Conservation (phyloP, 2,113 vertebrate genomes). For the Hyperopisus bebe region DNA sequence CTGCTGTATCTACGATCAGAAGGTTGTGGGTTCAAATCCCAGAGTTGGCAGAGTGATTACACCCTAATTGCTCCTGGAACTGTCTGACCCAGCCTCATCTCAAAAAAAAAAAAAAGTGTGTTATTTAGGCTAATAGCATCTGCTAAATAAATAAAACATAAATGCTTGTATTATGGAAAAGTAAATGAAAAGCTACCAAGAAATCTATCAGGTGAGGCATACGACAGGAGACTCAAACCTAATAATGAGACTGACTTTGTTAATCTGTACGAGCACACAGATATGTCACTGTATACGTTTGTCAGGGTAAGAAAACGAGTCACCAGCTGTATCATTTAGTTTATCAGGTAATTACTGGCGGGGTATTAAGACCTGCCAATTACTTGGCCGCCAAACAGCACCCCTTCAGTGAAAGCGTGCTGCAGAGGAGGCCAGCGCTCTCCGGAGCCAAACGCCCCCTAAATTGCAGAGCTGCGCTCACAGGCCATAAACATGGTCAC, state of each 20-base stretch:
- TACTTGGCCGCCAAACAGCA: conserved; percentile 83
- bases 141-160: not conserved
- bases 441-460: conserved; percentile 88
- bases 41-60: not conserved
- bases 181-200: not conserved
- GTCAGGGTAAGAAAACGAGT: conserved; percentile 52
- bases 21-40: not conserved
- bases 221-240: not conserved
- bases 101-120: not conserved
- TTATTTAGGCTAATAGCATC: not conserved
- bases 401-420: conserved; percentile 86
- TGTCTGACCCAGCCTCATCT: not conserved
- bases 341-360: conserved; percentile 94
- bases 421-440: conserved; percentile 83
- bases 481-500: conserved; percentile 64
- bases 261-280: not conserved
- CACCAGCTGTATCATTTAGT: conserved; percentile 75
- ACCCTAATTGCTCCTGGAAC: not conserved
- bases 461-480: conserved; percentile 86
- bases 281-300: not conserved
- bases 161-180: not conserved
- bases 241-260: not conserved
- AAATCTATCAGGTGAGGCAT: not conserved
- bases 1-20: not conserved
- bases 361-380: conserved; percentile 92